Conservation (phyloP, 2,113 vertebrate genomes). For the Phalacrocorax carbo region DNA sequence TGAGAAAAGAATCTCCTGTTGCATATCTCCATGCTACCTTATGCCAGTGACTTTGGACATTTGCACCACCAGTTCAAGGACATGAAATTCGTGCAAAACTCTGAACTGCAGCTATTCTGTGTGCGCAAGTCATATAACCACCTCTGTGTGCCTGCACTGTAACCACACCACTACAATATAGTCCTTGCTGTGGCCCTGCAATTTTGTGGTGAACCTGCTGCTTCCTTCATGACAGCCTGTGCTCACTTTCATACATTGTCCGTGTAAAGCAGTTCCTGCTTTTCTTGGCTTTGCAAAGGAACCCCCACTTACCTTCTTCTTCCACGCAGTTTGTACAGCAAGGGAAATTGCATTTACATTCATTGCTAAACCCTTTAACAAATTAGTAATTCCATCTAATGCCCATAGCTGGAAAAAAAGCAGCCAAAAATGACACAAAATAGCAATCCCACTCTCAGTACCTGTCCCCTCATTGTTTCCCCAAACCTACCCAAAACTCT, state of each 20-base stretch:
- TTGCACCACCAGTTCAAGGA: background rate
- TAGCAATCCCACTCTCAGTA: background rate
- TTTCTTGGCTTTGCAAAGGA: background rate
- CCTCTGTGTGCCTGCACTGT: background rate
- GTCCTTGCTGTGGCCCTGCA: background rate
- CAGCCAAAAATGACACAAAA: background rate
- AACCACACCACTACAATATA: background rate
- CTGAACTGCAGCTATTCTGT: background rate
- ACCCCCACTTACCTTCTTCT: background rate
- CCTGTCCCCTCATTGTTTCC: background rate
- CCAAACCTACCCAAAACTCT: background rate
- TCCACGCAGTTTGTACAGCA: background rate
- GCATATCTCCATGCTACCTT: background rate
- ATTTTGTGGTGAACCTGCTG: background rate
- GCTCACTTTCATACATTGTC: background rate
- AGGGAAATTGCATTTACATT: background rate
- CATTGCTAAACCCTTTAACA: background rate
- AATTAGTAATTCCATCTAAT: background rate
- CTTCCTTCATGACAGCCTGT: background rate
- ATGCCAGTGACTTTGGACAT: background rate
- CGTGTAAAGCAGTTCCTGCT: background rate
- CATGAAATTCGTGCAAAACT: background rate
- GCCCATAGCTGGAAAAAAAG: background rate
- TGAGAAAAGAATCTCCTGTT: background rate
- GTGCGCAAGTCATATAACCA: background rate